Percentiles rank a stretch among this genome's conserved stretches.
These are phyloP conservation scores for Cotesia chilonis DNA, from an alignment of 1,140 invertebrate genomes.

Conservation along the genomic window DNA sequence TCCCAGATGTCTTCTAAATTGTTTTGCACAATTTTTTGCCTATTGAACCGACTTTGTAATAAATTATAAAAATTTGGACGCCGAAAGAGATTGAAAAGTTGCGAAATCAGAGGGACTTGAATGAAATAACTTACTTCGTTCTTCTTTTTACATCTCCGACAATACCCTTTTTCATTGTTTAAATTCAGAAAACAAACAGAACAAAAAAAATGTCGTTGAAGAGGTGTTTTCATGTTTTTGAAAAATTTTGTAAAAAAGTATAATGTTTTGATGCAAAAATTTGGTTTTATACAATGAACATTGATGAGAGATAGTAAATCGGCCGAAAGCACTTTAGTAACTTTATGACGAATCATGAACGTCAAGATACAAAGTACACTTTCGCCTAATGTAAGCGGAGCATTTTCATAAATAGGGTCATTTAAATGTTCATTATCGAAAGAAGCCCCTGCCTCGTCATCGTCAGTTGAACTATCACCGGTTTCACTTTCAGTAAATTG, in stretches of 20 bases:
- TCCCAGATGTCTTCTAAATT: slow-evolving; percentile 44
- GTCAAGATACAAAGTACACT: neutral
- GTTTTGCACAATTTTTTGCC: neutral
- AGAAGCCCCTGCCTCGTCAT: neutral
- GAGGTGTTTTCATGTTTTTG: neutral
- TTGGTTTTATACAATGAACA: slow-evolving; percentile 2
- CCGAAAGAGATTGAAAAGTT: neutral
- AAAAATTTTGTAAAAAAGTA: slow-evolving; percentile 1
- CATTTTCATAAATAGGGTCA: neutral
- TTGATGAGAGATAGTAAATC: neutral
- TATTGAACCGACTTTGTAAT: neutral
- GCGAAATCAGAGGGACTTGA: neutral
- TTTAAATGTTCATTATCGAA: neutral
- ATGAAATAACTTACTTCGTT: neutral
- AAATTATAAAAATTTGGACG: slow-evolving; percentile 1
- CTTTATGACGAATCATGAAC: neutral
- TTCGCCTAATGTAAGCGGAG: neutral
- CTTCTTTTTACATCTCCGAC: neutral
- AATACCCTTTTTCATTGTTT: neutral
- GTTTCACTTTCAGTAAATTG: neutral
- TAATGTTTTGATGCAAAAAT: neutral
- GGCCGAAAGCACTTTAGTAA: neutral
- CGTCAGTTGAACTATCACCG: neutral
- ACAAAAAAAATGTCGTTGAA: slow-evolving; percentile 2
- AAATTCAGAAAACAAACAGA: neutral